phyloP scores from a whole-genome alignment of 2,888 invertebrate species.

The Sphinx pinastri region DNA sequence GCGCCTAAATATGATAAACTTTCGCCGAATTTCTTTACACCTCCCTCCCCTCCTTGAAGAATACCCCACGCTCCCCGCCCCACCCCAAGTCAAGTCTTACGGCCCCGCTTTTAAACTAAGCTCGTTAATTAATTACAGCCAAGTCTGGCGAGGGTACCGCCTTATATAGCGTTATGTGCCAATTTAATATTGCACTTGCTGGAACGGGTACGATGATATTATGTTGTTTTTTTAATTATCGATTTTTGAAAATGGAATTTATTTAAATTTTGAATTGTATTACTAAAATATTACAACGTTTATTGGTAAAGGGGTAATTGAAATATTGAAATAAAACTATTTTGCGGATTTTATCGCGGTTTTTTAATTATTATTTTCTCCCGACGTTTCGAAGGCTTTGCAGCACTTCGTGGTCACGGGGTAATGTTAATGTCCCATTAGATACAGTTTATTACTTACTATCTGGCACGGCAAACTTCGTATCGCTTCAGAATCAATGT shows the following conservation, averaged over 20 bases:
- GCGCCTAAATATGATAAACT: conserved; percentile 85
- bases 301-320: too few species aligned
- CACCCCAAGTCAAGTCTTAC: conserved; percentile 77
- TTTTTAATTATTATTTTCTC: too few species aligned
- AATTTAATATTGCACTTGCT: conserved; percentile 73
- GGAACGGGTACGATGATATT: background rate
- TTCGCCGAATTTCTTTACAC: conserved; percentile 81
- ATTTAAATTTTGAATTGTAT: too few species aligned
- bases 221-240: background rate
- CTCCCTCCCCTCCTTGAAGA: conserved; percentile 69
- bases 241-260: background rate
- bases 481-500: too few species aligned
- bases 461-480: too few species aligned
- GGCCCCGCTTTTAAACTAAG: conserved; percentile 85
- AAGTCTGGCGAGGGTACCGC: conserved; percentile 75
- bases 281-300: too few species aligned
- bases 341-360: too few species aligned
- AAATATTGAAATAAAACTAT: too few species aligned
- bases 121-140: conserved; percentile 85
- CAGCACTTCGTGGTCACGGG: too few species aligned
- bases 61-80: conserved; percentile 50
- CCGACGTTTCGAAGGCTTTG: too few species aligned
- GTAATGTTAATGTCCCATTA: too few species aligned
- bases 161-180: conserved; percentile 78
- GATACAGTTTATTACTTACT: too few species aligned